Evolutionary conservation across 2,113 vertebrate genomes (phyloP).

Genomic region (Prionailurus bengalensis): DNA sequence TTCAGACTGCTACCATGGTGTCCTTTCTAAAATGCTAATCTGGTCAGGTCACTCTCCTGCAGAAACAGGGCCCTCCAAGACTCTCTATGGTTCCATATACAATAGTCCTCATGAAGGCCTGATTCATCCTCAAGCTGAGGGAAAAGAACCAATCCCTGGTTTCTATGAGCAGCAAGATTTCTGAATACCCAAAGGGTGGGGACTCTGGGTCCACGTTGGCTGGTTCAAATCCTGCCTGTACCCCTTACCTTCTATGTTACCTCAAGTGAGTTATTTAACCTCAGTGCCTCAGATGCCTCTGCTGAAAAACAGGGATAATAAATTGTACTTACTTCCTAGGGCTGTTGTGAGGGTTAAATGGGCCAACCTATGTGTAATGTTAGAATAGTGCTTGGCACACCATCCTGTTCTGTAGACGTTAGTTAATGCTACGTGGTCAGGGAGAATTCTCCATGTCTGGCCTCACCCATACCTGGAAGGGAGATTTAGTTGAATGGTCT

Average conservation of each 20-base stretch:
- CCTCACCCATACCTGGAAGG: not conserved
- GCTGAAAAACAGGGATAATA: not conserved
- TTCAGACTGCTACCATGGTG: not conserved
- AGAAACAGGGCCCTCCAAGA: not conserved
- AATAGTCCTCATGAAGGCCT: not conserved
- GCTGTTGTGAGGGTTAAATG: not conserved
- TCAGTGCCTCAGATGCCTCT: not conserved
- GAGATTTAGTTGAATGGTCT: not conserved
- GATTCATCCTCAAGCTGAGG: not conserved
- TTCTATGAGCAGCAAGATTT: not conserved
- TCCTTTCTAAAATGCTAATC: not conserved
- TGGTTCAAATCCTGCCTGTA: not conserved
- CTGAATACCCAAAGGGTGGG: not conserved
- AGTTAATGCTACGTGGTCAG: not conserved
- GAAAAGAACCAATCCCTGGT: not conserved
- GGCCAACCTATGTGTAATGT: not conserved
- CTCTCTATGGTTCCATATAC: not conserved
- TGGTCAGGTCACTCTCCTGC: not conserved
- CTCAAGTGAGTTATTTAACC: not conserved
- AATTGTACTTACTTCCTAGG: not conserved
- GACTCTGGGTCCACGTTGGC: not conserved
- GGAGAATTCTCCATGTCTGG: not conserved
- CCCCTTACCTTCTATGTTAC: not conserved
- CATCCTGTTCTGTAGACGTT: fast-evolving
- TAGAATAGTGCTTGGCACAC: not conserved